phyloP scores from a whole-genome alignment of 2,888 invertebrate species.

The Amphimallon solstitiale region DNA sequence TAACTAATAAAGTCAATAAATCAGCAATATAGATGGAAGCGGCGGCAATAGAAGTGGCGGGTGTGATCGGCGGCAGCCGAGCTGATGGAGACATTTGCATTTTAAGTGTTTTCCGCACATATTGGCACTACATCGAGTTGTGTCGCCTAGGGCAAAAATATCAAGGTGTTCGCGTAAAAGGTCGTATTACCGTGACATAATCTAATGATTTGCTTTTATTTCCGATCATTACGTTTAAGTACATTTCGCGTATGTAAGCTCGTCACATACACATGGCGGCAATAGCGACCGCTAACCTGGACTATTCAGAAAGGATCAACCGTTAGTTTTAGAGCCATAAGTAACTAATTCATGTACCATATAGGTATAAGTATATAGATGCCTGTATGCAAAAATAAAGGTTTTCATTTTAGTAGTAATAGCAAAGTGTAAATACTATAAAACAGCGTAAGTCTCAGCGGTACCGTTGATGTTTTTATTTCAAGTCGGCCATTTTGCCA shows the following conservation, averaged over 20 bases:
- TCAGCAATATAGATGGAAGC: slow-evolving; percentile 41
- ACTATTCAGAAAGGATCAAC: background rate
- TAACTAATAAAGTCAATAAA: slow-evolving; percentile 45
- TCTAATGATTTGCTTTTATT: slow-evolving; percentile 30
- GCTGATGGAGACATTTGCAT: slow-evolving; percentile 60
- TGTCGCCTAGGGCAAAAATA: slow-evolving; percentile 46
- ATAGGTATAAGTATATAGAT: too few relatives aligned
- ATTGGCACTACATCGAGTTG: slow-evolving; percentile 53
- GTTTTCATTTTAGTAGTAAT: too few relatives aligned
- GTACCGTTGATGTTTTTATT: too few relatives aligned
- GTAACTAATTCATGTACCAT: background rate
- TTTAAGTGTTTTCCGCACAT: slow-evolving; percentile 62
- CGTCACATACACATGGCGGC: slow-evolving; percentile 8
- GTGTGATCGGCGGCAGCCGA: slow-evolving; percentile 17
- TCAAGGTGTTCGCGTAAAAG: slow-evolving; percentile 39
- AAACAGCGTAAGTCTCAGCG: too few relatives aligned
- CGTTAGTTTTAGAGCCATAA: slow-evolving; percentile 1
- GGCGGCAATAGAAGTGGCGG: slow-evolving; percentile 44
- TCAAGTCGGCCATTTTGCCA: too few relatives aligned
- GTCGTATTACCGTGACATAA: slow-evolving; percentile 21
- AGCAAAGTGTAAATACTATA: too few relatives aligned
- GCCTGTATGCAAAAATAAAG: slow-evolving; percentile 6
- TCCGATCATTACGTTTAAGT: slow-evolving; percentile 23
- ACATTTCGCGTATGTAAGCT: slow-evolving; percentile 2
- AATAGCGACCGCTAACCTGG: slow-evolving; percentile 26